phyloP scores from a whole-genome alignment of 1,140 invertebrate genomes.

The Oncopeltus fasciatus region DNA sequence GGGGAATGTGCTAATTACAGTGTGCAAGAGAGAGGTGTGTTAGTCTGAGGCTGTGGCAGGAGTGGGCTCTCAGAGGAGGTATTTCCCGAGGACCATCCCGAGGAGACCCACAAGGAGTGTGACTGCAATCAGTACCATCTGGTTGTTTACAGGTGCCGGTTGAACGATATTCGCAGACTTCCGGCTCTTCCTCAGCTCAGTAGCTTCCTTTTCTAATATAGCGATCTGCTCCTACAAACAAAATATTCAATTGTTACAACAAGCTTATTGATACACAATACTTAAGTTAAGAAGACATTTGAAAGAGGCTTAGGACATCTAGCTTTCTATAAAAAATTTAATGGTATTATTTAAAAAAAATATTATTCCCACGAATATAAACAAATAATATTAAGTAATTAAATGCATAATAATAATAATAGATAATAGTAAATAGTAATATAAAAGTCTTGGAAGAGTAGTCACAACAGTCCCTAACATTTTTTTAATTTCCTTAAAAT shows the following conservation, averaged over 20 bases:
- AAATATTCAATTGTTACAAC: no score
- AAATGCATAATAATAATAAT: neutral
- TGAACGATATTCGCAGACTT: neutral
- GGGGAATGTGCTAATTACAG: slow-evolving; percentile 14
- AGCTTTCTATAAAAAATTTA: neutral
- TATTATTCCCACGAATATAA: neutral
- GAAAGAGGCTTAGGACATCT: neutral
- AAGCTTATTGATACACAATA: no score
- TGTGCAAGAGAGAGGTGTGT: neutral
- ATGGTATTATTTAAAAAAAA: neutral
- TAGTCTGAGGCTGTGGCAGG: neutral
- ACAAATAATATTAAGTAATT: neutral
- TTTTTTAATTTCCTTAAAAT: no score
- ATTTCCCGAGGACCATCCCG: slow-evolving; percentile 35
- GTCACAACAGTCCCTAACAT: no score
- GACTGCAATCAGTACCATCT: slow-evolving; percentile 31
- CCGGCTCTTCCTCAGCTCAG: neutral
- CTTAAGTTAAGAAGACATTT: neutral
- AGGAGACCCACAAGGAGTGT: slow-evolving; percentile 31
- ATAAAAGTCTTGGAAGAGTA: no score
- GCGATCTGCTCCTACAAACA: neutral
- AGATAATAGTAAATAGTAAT: no score
- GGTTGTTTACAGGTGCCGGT: slow-evolving; percentile 24
- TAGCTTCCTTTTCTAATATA: neutral
- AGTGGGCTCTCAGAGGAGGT: slow-evolving; percentile 30